A percentile compares a stretch with the other conserved stretches of the same genome.
Conservation (phyloP, 64 coral and sea anemone species). For the Acropora yongei region DNA sequence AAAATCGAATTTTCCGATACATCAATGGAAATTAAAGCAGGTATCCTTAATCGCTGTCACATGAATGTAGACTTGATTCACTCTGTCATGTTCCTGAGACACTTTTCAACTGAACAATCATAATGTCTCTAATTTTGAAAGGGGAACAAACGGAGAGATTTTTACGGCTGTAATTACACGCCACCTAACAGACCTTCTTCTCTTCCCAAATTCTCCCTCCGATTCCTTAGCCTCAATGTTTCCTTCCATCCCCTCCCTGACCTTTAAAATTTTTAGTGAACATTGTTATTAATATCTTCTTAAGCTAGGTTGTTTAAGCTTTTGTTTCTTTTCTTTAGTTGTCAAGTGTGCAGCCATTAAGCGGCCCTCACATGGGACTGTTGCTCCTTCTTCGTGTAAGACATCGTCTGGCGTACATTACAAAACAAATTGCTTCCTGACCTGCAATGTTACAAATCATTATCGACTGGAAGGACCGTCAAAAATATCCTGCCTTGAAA, state of each 20-base stretch:
- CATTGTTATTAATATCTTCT: neutral
- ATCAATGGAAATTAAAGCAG: neutral
- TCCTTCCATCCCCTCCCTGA: neutral
- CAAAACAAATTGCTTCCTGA: constrained; percentile 53
- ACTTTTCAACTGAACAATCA: neutral
- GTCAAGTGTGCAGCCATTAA: constrained; percentile 32
- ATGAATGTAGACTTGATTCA: neutral
- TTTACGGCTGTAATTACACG: neutral
- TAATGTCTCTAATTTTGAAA: neutral
- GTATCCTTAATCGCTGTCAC: neutral
- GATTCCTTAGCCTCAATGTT: neutral
- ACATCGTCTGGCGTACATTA: constrained; percentile 26
- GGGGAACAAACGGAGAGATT: neutral
- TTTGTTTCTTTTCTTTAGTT: neutral
- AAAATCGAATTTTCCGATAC: neutral
- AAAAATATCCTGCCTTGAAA: constrained; percentile 25
- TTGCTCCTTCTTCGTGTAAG: constrained; percentile 19
- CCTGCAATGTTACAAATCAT: constrained; percentile 39
- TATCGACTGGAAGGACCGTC: constrained; percentile 30
- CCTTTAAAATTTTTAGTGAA: neutral
- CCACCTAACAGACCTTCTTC: neutral
- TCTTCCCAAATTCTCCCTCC: neutral
- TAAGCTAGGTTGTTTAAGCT: neutral
- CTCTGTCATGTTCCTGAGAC: neutral
- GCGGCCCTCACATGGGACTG: constrained; percentile 10